Evolutionary conservation across 2,888 invertebrate species (phyloP), one percentile per base, ranked within the genome.

Genomic region (Galeopsomyia nigrocyanea): DNA sequence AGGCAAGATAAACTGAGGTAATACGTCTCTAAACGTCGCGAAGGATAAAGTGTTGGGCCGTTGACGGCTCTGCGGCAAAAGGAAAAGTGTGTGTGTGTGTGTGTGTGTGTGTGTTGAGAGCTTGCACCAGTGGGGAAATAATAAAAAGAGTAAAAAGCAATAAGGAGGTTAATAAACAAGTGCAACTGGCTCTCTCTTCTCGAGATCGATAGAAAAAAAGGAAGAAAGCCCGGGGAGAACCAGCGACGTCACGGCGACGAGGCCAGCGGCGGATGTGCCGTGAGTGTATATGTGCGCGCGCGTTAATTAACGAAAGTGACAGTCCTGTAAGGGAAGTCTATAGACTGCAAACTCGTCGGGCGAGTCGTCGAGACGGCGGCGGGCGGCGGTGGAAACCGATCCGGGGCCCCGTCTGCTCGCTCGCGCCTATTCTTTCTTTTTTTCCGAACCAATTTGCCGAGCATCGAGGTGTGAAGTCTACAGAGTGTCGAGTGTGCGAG

Each of bases 241-340:
- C 50, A 39, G 58, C 46, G 53, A 58, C 31, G 55, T 39, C 39
- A 39, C 13, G 39, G 39, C 39, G 13, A 39, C 13, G 39, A 39
- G 39, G 13, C 39, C 7, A 13, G 39, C 39, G 39, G 39, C 47
- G 31, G 50, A 47, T 55, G 31, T 72, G 47, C 49, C 53, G 50
- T 26, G 39, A 16, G 3, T 39, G 6, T 16, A 26, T 16, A 46
- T 53, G 39, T 19, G 49, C 46, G 17, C 60, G 22, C 49, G 26
- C 67, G 71, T 75, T 71, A 75, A 75, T 75, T 75, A 75, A 71
- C 66, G 68, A 75, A 75, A 75, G 74, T 68, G 71, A 74, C 71
- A 74, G 74, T 74, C 57, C 61, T 50, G n/a, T 39, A 53, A 67
- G 70, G 67, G 67, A 70, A 73, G 69, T 69, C 56, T 51, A 61